Evolutionary conservation across 2,888 invertebrate genomes (phyloP).

Genomic region (Polydrusus tereticollis): DNA sequence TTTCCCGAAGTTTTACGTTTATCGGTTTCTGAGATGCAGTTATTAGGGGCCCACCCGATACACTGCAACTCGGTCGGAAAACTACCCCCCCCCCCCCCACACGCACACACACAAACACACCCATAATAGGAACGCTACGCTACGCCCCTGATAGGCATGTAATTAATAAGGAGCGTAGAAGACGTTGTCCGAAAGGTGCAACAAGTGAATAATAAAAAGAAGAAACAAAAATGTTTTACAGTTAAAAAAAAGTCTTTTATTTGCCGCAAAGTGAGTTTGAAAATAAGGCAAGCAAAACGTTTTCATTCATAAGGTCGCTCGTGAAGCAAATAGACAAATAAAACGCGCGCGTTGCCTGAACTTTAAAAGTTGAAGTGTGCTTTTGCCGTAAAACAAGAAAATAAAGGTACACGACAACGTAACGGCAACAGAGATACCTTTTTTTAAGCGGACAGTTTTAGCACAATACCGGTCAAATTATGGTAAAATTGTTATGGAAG

Average conservation of each 20-base stretch:
- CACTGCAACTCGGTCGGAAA: no score
- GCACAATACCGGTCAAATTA: conserved; percentile 11
- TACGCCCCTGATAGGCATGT: no score
- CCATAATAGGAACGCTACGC: no score
- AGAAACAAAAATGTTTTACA: conserved; percentile 23
- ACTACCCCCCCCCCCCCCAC: no score
- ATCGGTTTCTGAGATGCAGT: no score
- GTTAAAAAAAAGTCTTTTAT: conserved; percentile 57
- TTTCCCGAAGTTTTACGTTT: no score
- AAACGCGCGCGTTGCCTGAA: conserved; percentile 56
- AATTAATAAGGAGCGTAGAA: no score
- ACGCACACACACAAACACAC: no score
- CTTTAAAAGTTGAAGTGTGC: conserved; percentile 60
- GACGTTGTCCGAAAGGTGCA: no score
- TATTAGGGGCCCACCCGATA: no score
- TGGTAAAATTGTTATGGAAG: no score
- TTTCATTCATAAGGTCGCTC: conserved; percentile 62
- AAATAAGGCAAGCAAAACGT: conserved; percentile 65
- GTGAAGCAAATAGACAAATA: conserved; percentile 62
- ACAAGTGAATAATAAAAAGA: conserved; percentile 24
- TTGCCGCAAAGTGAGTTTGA: conserved; percentile 60
- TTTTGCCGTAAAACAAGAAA: conserved; percentile 58
- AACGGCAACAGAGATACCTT: conserved; percentile 38
- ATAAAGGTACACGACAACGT: conserved; percentile 29
- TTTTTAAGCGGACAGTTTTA: conserved; percentile 45